A percentile compares a stretch with the other conserved stretches of the same genome.
These are phyloP conservation scores for Myotis davidii DNA, from an alignment of 2,113 vertebrate genomes.

Conservation along the genomic window DNA sequence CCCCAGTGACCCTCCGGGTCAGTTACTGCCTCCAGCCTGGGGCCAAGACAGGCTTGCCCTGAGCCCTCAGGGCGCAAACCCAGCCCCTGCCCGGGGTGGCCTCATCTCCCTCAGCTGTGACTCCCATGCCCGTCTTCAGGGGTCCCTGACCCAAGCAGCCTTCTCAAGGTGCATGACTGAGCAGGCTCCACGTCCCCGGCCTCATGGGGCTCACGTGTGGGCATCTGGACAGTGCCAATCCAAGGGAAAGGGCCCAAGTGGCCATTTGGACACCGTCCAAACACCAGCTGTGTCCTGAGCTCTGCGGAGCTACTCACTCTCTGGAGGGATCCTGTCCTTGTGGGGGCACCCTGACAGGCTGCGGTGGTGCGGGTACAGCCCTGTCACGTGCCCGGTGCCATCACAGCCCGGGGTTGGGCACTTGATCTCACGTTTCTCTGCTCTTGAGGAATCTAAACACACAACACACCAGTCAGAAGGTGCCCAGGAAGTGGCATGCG, in stretches of 20 bases:
- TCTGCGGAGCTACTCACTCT: constrained; percentile 90
- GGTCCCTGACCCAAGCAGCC: background rate
- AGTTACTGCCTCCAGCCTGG: constrained; percentile 73
- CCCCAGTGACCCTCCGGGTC: constrained; percentile 57
- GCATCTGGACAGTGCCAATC: background rate
- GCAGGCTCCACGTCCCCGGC: background rate
- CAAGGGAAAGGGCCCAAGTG: background rate
- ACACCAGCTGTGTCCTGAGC: background rate
- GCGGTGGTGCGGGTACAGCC: constrained; percentile 97
- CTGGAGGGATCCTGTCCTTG: constrained; percentile 99
- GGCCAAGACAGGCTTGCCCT: constrained; percentile 57
- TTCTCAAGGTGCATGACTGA: background rate
- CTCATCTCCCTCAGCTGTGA: background rate
- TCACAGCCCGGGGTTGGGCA: constrained; percentile 98
- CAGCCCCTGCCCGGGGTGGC: background rate
- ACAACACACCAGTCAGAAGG: background rate
- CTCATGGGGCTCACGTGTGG: background rate
- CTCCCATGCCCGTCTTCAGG: background rate
- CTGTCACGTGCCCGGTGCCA: constrained; percentile 97
- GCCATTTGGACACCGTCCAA: background rate
- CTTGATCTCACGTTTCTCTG: constrained; percentile 97
- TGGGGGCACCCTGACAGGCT: constrained; percentile 98
- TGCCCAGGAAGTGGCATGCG: rapidly evolving
- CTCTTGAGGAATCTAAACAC: constrained; percentile 91
- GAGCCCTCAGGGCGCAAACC: background rate